Evolutionary conservation across 2,888 invertebrate genomes (phyloP), one percentile per base, ranked within the genome.

Genomic region (Melolontha melolontha): DNA sequence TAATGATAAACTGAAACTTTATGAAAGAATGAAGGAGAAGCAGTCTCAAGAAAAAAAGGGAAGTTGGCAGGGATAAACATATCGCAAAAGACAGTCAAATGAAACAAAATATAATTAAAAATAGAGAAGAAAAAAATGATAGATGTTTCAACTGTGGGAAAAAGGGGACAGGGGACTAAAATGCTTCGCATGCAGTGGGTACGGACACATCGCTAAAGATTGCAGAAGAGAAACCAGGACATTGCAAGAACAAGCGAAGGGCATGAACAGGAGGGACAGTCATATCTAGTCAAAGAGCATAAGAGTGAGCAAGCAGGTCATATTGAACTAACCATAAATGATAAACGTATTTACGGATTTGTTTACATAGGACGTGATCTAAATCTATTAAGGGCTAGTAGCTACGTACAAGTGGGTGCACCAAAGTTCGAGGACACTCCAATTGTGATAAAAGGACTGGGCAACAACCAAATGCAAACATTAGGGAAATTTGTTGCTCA

Each of bases 101-200:
- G 10, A 42, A 12, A 12, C 6, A 29, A 34, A 54, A 29, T 11
- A 1, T n/a, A 16, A 44, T 11, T 42, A 34, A 39, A 11, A 40
- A 44, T 14, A 10, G 27, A 14, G 8, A 39, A n/a, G 22, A 49
- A 64, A 27, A 29, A 52, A 8, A 62, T 65, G 0, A 41, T 12
- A 39, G 44, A 66, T 74, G 73, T 65, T 72, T 64, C 54, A 70
- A 68, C 62, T 73, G 68, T 50, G 72, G 68, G 40, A 29, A 52
- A 17, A 49, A 17, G 22, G 71, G 65, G 52, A 69, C 12, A 78
- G 74, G 47, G 76, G 75, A 16, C 63, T 72, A 7, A 79, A 79
- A 70, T 80, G 79, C 64, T 79, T 78, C 51, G 70, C 52, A 54
- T 78, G 76, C 64, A 67, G 75, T 10, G 67, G 73, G 8, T 77